Evolutionary conservation across 2,797 vertebrate genomes (phyloP).

Genomic region (Catharus ustulatus): DNA sequence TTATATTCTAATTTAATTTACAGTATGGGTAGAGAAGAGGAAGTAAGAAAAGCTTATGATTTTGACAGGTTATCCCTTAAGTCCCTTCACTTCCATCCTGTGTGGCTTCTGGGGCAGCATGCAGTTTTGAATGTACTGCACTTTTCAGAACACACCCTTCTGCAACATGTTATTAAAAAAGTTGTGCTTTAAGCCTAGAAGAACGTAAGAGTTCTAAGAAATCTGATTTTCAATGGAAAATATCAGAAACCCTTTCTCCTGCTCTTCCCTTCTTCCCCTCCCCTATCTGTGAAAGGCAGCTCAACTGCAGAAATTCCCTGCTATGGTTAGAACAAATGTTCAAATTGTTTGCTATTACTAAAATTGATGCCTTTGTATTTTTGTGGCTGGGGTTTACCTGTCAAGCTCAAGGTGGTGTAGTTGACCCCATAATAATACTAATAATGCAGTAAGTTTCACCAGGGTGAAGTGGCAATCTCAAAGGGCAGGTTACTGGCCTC

Average conservation of each 20-base stretch:
- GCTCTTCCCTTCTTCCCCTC: not conserved
- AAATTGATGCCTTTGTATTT: not conserved
- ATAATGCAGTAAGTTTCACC: not conserved
- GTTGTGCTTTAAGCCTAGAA: not conserved
- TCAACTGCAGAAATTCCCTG: not conserved
- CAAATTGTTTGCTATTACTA: constrained; percentile 19
- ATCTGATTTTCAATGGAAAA: not conserved
- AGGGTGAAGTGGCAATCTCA: not conserved
- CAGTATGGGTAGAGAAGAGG: not conserved
- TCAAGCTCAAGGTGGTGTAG: not conserved
- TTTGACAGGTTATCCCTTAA: not conserved
- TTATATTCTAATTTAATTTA: not conserved
- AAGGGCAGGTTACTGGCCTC: not conserved
- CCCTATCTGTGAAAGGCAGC: not conserved
- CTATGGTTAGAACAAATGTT: not conserved
- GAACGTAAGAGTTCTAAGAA: not conserved
- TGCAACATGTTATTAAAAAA: not conserved
- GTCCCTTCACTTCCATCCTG: not conserved
- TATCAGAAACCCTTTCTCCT: not conserved
- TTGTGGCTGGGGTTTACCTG: not conserved
- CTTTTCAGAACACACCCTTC: not conserved
- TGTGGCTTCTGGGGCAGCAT: not conserved
- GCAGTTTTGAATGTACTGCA: not conserved
- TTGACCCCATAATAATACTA: not conserved
- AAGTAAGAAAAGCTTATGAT: not conserved